Evolutionary conservation across 1,140 invertebrate genomes (phyloP).

Genomic region (Aphaenogaster floridana): DNA sequence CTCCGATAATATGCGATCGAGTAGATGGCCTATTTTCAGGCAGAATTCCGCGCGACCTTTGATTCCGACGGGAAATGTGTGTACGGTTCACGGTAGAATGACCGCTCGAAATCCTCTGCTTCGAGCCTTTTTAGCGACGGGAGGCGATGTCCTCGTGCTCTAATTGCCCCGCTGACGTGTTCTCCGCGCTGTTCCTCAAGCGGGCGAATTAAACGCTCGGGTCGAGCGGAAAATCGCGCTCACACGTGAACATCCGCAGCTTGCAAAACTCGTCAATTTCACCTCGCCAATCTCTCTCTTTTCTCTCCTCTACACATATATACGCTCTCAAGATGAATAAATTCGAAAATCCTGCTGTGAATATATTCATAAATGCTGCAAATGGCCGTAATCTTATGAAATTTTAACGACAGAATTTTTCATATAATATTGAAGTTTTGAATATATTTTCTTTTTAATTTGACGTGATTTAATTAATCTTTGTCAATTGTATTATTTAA

Average conservation of each 20-base stretch:
- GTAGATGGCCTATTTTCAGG: conserved; percentile 63
- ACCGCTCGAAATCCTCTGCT: conserved; percentile 57
- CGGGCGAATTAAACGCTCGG: conserved; percentile 62
- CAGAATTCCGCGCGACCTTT: conserved; percentile 58
- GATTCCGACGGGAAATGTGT: conserved; percentile 55
- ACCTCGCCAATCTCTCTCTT: background rate
- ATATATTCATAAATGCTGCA: background rate
- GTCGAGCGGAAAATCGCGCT: conserved; percentile 64
- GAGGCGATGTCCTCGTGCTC: conserved; percentile 65
- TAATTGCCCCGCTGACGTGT: conserved; percentile 71
- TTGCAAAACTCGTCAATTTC: conserved; percentile 36
- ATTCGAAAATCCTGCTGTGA: background rate
- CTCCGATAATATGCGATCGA: conserved; percentile 70
- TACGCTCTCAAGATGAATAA: conserved; percentile 11
- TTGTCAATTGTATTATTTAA: conserved; percentile 15
- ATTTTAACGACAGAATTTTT: conserved; percentile 17
- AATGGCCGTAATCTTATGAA: background rate
- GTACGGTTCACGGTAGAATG: conserved; percentile 66
- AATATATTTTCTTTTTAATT: background rate
- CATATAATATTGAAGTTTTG: background rate
- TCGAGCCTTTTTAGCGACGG: conserved; percentile 38
- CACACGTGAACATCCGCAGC: conserved; percentile 42
- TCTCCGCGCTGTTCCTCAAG: conserved; percentile 59
- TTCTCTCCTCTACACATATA: background rate
- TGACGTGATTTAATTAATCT: background rate